Conservation (phyloP, 2,888 invertebrate genomes). For the Drosophila birchii region DNA sequence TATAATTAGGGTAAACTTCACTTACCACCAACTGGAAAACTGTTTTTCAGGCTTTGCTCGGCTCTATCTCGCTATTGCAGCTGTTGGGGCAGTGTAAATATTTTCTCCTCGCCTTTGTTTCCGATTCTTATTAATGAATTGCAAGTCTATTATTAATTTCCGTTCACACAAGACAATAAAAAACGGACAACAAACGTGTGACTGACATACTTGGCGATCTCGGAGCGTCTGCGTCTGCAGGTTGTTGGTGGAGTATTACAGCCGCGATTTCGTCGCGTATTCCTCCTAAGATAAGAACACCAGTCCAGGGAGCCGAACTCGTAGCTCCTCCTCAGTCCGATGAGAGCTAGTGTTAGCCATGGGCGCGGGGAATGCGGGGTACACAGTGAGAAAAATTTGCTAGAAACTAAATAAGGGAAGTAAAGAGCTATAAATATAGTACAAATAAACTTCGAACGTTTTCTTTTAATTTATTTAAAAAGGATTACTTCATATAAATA, state of each 20-base stretch:
- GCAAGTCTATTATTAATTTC: constrained; percentile 20
- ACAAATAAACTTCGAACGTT: not conserved
- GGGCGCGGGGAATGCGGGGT: constrained; percentile 22
- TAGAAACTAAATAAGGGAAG: constrained; percentile 1
- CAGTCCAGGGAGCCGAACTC: constrained; percentile 35
- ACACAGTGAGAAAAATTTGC: constrained; percentile 30
- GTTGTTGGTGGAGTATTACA: constrained; percentile 52
- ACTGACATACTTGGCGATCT: constrained; percentile 66
- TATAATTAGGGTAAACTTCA: constrained; percentile 49
- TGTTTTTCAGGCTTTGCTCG: not conserved
- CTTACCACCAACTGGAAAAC: constrained; percentile 27
- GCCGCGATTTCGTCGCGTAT: constrained; percentile 53
- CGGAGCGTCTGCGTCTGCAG: constrained; percentile 60
- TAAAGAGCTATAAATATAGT: not conserved
- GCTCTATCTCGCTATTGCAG: not conserved
- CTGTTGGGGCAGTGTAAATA: constrained; percentile 21
- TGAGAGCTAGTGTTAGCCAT: constrained; percentile 20
- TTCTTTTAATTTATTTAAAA: not conserved
- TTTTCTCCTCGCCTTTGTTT: constrained; percentile 30
- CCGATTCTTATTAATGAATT: constrained; percentile 40
- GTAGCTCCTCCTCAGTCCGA: constrained; percentile 36
- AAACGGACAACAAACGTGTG: constrained; percentile 44
- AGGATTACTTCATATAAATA: no score
- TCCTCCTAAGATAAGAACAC: constrained; percentile 67
- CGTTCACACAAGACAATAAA: constrained; percentile 33